phyloP scores from a whole-genome alignment of 1,140 invertebrate genomes.

The Globodera rostochiensis region DNA sequence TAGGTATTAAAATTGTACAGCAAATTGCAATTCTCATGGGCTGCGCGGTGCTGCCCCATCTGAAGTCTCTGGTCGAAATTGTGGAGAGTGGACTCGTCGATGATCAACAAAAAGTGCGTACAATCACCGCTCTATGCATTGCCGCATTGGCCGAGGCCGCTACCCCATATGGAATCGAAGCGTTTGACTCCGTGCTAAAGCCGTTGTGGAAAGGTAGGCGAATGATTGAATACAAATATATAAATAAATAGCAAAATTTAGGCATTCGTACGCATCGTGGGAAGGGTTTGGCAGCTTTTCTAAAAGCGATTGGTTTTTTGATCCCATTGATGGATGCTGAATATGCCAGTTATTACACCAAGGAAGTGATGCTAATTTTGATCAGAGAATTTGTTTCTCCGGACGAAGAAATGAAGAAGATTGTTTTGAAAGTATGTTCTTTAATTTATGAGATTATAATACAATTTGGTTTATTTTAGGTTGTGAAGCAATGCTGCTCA shows the following conservation, averaged over 20 bases:
- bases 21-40: constrained; percentile 99
- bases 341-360: constrained; percentile 98
- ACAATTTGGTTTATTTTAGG: constrained; percentile 70
- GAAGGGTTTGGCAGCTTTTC: constrained; percentile 95
- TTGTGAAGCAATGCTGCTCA: constrained; percentile 99
- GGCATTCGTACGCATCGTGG: constrained; percentile 94
- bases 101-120: constrained; percentile 80
- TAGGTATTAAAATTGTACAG: constrained; percentile 94
- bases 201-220: constrained; percentile 86
- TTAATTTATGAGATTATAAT: constrained; percentile 6
- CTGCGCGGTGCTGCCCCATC: constrained; percentile 96
- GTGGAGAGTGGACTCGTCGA: constrained; percentile 87
- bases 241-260: constrained; percentile 26
- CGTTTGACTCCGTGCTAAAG: constrained; percentile 97
- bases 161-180: constrained; percentile 98
- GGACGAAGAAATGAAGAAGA: constrained; percentile 99
- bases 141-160: constrained; percentile 83
- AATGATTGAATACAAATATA: not conserved
- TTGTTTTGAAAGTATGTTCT: constrained; percentile 84
- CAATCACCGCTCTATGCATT: constrained; percentile 96
- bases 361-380: constrained; percentile 98
- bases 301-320: constrained; percentile 98
- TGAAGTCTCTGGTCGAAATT: constrained; percentile 96
- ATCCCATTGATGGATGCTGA: constrained; percentile 99
- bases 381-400: constrained; percentile 99